These are phyloP conservation scores for zebrafish (Danio rerio) DNA, from an alignment of 2,113 vertebrate genomes.

Conservation along the genomic window DNA sequence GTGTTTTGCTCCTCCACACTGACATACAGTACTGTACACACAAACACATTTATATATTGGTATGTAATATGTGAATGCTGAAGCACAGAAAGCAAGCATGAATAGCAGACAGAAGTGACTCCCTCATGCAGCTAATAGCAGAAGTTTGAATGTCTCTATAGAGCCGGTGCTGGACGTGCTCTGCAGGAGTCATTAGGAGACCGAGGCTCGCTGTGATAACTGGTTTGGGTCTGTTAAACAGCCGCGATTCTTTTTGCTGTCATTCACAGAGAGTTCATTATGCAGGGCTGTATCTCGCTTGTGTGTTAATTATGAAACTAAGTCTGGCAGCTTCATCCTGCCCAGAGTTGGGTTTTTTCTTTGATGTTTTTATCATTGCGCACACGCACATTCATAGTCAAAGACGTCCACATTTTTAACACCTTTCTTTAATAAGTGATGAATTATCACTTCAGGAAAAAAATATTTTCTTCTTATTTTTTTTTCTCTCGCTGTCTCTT, in stretches of 20 bases:
- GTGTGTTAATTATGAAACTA: slow-evolving; percentile 49
- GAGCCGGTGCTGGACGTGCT: neutral
- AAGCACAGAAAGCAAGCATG: neutral
- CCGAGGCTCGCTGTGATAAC: neutral
- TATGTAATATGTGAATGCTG: neutral
- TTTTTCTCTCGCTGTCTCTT: slow-evolving; percentile 1
- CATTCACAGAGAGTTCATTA: slow-evolving; percentile 44
- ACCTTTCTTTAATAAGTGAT: slow-evolving; percentile 1
- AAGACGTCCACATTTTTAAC: neutral
- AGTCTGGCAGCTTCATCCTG: slow-evolving; percentile 39
- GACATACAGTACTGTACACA: neutral
- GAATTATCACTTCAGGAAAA: neutral
- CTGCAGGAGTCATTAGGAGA: slow-evolving; percentile 24
- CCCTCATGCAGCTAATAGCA: neutral
- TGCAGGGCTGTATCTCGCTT: slow-evolving; percentile 45
- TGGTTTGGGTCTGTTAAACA: slow-evolving; percentile 22
- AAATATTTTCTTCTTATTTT: neutral
- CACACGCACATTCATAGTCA: neutral
- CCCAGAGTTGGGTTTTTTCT: slow-evolving; percentile 10
- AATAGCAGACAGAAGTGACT: neutral
- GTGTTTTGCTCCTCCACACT: neutral
- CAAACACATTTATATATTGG: neutral
- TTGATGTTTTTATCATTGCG: slow-evolving; percentile 10
- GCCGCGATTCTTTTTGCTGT: slow-evolving; percentile 7
- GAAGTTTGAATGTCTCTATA: slow-evolving; percentile 22